These are phyloP conservation scores for Eleginops maclovinus DNA, from an alignment of 2,113 vertebrate genomes.

Conservation along the genomic window DNA sequence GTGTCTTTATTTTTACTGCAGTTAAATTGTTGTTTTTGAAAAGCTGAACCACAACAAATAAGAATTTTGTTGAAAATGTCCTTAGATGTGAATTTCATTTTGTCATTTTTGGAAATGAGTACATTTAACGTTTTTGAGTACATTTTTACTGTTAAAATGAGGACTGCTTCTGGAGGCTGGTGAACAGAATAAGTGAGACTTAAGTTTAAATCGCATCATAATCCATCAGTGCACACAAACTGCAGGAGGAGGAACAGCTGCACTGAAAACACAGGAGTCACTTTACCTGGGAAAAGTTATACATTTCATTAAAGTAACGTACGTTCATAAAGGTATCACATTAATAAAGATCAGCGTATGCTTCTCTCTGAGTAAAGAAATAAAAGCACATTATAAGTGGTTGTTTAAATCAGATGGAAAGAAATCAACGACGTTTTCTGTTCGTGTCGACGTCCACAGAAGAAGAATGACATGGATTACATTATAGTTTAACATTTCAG, in stretches of 20 bases:
- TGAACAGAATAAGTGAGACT: not conserved
- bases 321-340: no score
- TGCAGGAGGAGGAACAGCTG: not conserved
- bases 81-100: no score
- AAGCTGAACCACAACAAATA: no score
- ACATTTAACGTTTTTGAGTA: no score
- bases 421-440: not conserved
- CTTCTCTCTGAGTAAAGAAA: not conserved
- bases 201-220: not conserved
- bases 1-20: no score
- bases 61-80: no score
- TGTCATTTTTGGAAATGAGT: no score
- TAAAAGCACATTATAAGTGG: not conserved
- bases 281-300: conserved; percentile 4
- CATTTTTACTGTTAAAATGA: no score
- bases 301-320: not conserved
- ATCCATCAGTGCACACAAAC: not conserved
- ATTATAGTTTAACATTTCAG: not conserved
- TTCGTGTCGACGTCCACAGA: no score
- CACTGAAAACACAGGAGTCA: conserved; percentile 1
- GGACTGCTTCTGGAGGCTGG: not conserved
- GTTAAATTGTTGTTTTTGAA: no score
- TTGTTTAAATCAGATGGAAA: not conserved
- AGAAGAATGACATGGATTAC: not conserved
- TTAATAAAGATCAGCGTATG: not conserved